Conservation (phyloP, 1,140 invertebrate species). For the Hycleus cichorii region DNA sequence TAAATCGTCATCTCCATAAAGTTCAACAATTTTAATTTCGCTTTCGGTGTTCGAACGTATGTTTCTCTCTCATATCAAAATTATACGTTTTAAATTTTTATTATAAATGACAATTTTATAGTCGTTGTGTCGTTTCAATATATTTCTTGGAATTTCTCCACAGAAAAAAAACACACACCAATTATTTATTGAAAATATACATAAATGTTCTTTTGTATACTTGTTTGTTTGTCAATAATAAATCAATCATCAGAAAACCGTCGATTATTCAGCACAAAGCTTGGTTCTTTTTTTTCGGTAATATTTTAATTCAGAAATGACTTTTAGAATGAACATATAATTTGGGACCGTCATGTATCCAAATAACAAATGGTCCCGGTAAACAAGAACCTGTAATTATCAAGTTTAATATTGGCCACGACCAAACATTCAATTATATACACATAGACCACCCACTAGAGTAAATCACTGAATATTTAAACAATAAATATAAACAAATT, state of each 20-base stretch:
- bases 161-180: no score
- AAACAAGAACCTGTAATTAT: constrained; percentile 34
- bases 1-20: no score
- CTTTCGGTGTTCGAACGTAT: no score
- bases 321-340: constrained; percentile 22
- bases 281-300: constrained; percentile 2
- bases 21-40: no score
- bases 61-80: no score
- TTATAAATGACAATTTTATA: no score
- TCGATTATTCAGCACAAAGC: constrained; percentile 11
- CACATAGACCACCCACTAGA: constrained; percentile 31
- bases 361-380: constrained; percentile 25
- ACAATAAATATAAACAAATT: not conserved
- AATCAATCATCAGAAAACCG: constrained; percentile 7
- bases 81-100: no score
- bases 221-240: not conserved
- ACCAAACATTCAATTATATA: constrained; percentile 35
- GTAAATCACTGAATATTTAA: constrained; percentile 27
- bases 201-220: no score
- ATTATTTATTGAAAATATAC: no score
- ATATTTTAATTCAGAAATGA: constrained; percentile 27
- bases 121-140: no score
- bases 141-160: no score
- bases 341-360: constrained; percentile 22
- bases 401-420: constrained; percentile 28